Percentiles rank a stretch among this genome's conserved stretches.
These are phyloP conservation scores for Boulengeromyrus knoepffleri DNA, from an alignment of 2,113 vertebrate genomes.

Conservation along the genomic window DNA sequence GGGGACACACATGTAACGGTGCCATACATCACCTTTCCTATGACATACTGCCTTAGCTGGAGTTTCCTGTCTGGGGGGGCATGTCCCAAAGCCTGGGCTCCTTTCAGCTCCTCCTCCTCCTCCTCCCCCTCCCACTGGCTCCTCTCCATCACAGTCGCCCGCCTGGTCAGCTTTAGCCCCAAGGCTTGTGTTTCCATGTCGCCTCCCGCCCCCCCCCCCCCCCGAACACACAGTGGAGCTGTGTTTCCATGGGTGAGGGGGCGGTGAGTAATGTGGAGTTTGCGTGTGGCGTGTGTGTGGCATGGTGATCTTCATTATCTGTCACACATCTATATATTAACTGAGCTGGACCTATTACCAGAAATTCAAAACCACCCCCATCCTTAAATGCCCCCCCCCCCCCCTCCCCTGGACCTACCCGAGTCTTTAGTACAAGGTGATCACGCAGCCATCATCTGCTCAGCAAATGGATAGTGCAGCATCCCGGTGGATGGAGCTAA, in stretches of 20 bases:
- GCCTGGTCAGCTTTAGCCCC: not conserved
- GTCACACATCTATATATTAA: not conserved
- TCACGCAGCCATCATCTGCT: not conserved
- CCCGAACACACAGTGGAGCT: not conserved
- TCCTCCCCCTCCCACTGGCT: not conserved
- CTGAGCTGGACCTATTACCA: not conserved
- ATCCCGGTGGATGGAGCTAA: not conserved
- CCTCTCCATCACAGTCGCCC: not conserved
- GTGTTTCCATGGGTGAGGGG: not conserved
- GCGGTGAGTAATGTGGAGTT: not conserved
- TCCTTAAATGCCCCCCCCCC: not conserved
- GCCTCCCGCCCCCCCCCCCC: not conserved
- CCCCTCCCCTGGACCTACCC: not conserved
- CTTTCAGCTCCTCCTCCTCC: not conserved
- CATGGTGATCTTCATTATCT: not conserved
- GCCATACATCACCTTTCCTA: not conserved
- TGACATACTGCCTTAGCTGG: not conserved
- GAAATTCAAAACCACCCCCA: not conserved
- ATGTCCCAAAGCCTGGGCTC: not conserved
- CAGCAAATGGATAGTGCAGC: not conserved
- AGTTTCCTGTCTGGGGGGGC: not conserved
- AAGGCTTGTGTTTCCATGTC: not conserved
- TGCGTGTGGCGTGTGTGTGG: not conserved
- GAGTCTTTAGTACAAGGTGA: not conserved
- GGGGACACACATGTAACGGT: not conserved